A percentile compares a stretch with the other conserved stretches of the same genome.
These are phyloP conservation scores for Globicephala melas DNA, from an alignment of 2,113 vertebrate genomes.

Conservation along the genomic window DNA sequence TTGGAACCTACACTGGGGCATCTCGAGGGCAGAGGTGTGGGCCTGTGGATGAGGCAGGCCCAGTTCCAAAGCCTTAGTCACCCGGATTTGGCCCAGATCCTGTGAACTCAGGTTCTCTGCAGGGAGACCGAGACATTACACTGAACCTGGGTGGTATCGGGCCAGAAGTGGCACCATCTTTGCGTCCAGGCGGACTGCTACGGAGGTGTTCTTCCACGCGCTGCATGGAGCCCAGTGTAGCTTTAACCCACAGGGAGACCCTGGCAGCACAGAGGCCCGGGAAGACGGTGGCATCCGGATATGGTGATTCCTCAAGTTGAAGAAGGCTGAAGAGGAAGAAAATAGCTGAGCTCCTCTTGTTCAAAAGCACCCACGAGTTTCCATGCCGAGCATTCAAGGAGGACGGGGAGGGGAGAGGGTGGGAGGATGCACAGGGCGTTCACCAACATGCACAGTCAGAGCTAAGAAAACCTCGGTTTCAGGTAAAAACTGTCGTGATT, in stretches of 20 bases:
- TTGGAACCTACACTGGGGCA: too few relatives aligned
- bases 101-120: background rate
- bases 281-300: background rate
- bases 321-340: background rate
- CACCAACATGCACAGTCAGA: too few relatives aligned
- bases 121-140: background rate
- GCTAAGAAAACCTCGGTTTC: background rate
- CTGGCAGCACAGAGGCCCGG: background rate
- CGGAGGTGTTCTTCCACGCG: background rate
- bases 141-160: fast-evolving
- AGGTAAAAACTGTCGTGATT: background rate
- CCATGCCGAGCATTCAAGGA: background rate
- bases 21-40: background rate
- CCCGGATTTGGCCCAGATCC: background rate
- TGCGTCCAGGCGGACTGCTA: background rate
- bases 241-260: background rate
- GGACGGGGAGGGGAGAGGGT: background rate
- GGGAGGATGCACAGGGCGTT: background rate
- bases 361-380: background rate
- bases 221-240: background rate
- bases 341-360: background rate
- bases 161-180: background rate
- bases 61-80: background rate
- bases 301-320: background rate
- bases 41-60: background rate